These are phyloP conservation scores for Thumatha senex DNA, from an alignment of 2,888 invertebrate genomes.

Conservation along the genomic window DNA sequence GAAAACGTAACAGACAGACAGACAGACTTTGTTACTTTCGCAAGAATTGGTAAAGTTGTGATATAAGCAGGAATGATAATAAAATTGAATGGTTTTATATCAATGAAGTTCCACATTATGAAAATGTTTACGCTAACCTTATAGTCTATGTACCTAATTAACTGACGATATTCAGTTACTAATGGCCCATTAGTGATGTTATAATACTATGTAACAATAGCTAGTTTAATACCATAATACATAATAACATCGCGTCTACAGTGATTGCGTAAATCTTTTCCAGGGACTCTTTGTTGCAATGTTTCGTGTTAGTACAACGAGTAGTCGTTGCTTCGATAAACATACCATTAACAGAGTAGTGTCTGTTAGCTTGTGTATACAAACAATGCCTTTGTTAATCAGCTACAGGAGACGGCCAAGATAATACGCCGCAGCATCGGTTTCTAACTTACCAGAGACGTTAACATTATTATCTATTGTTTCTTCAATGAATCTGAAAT, in stretches of 20 bases:
- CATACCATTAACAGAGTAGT: conserved; percentile 17
- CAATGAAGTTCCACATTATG: neutral
- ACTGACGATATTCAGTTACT: neutral
- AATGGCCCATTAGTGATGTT: neutral
- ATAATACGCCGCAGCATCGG: conserved; percentile 41
- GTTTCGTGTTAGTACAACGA: conserved; percentile 29
- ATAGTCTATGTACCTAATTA: neutral
- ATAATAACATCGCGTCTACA: neutral
- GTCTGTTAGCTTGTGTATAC: conserved; percentile 28
- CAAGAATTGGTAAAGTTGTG: too few species aligned
- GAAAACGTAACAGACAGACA: too few species aligned
- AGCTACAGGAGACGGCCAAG: conserved; percentile 27
- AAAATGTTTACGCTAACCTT: too few species aligned
- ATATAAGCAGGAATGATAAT: too few species aligned
- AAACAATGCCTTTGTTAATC: conserved; percentile 69
- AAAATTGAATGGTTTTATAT: neutral
- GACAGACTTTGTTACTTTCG: too few species aligned
- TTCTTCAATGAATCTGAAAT: conserved; percentile 24
- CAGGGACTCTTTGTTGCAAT: conserved; percentile 31
- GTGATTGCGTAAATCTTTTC: conserved; percentile 25
- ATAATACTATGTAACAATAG: neutral
- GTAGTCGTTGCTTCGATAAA: conserved; percentile 30
- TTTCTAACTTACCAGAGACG: conserved; percentile 39
- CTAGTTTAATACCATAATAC: neutral
- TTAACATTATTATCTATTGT: conserved; percentile 30